Percentiles rank a stretch among this genome's conserved stretches.
These are phyloP conservation scores for Pycnomerus fuliginosus DNA, from an alignment of 2,888 invertebrate species.

Conservation along the genomic window DNA sequence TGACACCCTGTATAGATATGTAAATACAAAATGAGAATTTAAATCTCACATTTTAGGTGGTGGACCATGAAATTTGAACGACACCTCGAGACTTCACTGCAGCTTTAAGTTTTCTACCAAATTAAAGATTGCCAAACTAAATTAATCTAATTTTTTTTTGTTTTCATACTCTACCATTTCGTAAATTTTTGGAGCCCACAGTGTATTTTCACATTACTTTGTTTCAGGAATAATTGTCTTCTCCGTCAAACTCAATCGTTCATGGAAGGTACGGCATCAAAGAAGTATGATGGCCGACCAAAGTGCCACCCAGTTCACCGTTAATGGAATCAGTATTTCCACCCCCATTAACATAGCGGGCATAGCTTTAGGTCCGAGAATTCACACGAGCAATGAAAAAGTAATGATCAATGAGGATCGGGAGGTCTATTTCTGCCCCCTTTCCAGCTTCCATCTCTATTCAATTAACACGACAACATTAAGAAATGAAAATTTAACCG, in stretches of 20 bases:
- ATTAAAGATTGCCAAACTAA: too few relatives aligned
- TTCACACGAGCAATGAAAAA: slow-evolving; percentile 26
- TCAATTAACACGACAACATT: slow-evolving; percentile 64
- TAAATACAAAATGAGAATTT: too few relatives aligned
- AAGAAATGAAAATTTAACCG: slow-evolving; percentile 55
- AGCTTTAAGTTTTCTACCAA: too few relatives aligned
- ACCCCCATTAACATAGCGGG: slow-evolving; percentile 67
- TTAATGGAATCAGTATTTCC: slow-evolving; percentile 60
- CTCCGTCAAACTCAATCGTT: slow-evolving; percentile 61
- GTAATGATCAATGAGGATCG: slow-evolving; percentile 41
- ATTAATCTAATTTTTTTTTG: neutral
- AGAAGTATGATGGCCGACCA: slow-evolving; percentile 63
- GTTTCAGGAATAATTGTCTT: slow-evolving; percentile 70
- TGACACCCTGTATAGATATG: too few relatives aligned
- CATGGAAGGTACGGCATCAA: slow-evolving; percentile 70
- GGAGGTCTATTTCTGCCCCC: slow-evolving; percentile 67
- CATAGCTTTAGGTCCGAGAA: slow-evolving; percentile 66
- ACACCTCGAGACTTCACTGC: too few relatives aligned
- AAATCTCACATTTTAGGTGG: too few relatives aligned
- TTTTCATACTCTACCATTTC: too few relatives aligned
- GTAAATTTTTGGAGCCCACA: neutral
- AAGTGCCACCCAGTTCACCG: slow-evolving; percentile 61
- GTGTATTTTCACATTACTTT: slow-evolving; percentile 10
- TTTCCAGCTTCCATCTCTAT: slow-evolving; percentile 68
- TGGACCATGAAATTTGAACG: too few relatives aligned